Percentiles rank a stretch among this genome's conserved stretches.
Evolutionary conservation across 92 coral and sea anemone species (phyloP).

Genomic region (Paragorgia papillata): DNA sequence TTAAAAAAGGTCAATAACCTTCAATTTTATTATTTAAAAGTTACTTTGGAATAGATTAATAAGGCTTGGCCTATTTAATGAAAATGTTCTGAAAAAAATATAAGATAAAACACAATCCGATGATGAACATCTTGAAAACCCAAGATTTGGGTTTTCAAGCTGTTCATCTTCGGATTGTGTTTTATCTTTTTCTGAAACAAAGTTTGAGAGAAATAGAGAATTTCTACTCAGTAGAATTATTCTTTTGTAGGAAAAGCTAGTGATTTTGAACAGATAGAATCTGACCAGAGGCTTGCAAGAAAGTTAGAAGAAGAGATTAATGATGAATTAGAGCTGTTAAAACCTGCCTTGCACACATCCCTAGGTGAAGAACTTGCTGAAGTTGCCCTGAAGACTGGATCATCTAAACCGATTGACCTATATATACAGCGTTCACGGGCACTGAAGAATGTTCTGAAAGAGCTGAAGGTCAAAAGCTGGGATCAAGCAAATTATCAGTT

Average conservation of each 20-base stretch:
- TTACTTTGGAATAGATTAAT: too few relatives aligned
- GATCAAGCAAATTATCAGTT: slow-evolving; percentile 14
- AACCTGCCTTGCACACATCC: not conserved
- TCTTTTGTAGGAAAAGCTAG: slow-evolving; percentile 6
- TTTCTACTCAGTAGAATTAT: not conserved
- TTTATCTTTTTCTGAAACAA: too few relatives aligned
- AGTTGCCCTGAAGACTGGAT: slow-evolving; percentile 10
- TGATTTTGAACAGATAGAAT: slow-evolving; percentile 22
- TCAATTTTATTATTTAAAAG: too few relatives aligned
- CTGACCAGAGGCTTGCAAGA: slow-evolving; percentile 31
- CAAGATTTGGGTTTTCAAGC: too few relatives aligned
- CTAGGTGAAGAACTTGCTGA: slow-evolving; percentile 25
- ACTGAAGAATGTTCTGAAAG: slow-evolving; percentile 26
- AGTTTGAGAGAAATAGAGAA: not conserved
- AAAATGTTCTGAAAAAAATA: too few relatives aligned
- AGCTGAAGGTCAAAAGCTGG: slow-evolving; percentile 22
- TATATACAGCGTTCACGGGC: slow-evolving; percentile 33
- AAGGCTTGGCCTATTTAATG: too few relatives aligned
- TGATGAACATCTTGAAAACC: too few relatives aligned
- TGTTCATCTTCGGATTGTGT: too few relatives aligned
- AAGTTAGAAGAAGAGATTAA: slow-evolving; percentile 27
- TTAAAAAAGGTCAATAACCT: too few relatives aligned
- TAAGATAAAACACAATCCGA: too few relatives aligned
- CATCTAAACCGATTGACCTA: slow-evolving; percentile 6
- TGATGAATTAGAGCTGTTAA: slow-evolving; percentile 2